Evolutionary conservation across 1,140 invertebrate genomes (phyloP).

Genomic region (Habropoda laboriosa): DNA sequence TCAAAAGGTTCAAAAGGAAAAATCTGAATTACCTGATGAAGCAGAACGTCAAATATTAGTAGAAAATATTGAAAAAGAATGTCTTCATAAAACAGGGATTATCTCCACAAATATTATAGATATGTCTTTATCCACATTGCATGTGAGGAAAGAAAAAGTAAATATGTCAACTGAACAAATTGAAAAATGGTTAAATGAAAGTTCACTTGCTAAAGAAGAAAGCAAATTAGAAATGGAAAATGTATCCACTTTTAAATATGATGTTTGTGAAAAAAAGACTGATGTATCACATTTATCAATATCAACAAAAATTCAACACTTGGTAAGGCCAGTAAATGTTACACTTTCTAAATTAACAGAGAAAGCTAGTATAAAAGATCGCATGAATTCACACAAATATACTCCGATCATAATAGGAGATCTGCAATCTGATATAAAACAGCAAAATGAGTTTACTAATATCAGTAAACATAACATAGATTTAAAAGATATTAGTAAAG

Average conservation of each 20-base stretch:
- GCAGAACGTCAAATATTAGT: constrained; percentile 29
- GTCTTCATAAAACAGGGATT: constrained; percentile 61
- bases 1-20: constrained; percentile 26
- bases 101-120: constrained; percentile 71
- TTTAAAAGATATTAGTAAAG: constrained; percentile 64
- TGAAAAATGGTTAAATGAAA: constrained; percentile 87
- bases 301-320: constrained; percentile 78
- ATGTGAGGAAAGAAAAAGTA: constrained; percentile 84
- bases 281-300: constrained; percentile 77
- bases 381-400: constrained; percentile 37
- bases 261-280: constrained; percentile 69
- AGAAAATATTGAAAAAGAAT: constrained; percentile 54
- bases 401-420: background rate
- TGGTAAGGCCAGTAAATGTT: constrained; percentile 80
- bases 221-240: constrained; percentile 82
- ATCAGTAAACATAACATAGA: constrained; percentile 61
- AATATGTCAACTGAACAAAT: constrained; percentile 89
- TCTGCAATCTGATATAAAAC: constrained; percentile 25
- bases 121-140: constrained; percentile 68
- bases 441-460: constrained; percentile 30
- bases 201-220: constrained; percentile 82
- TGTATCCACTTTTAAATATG: constrained; percentile 73
- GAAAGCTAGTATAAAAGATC: constrained; percentile 60
- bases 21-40: constrained; percentile 32
- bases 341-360: constrained; percentile 78